Percentiles rank a stretch among this genome's conserved stretches.
Evolutionary conservation across 1,140 invertebrate genomes (phyloP).

Genomic region (Oreohelix idahoensis): DNA sequence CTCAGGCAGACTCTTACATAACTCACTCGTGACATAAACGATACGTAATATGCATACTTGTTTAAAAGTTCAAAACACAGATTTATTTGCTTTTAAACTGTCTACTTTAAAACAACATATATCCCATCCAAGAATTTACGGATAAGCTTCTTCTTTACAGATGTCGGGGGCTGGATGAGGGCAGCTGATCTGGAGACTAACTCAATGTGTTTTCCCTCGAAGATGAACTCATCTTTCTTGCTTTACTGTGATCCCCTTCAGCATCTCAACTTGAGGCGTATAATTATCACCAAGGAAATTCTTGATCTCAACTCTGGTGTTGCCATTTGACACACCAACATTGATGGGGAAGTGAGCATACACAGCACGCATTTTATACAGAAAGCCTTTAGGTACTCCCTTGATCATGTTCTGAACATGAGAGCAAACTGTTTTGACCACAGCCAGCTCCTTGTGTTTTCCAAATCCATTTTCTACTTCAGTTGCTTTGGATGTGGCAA

Average conservation of each 20-base stretch:
- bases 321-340: conserved; percentile 90
- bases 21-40: too few relatives aligned
- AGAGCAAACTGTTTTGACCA: conserved; percentile 97
- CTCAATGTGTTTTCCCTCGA: conserved; percentile 98
- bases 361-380: conserved; percentile 99
- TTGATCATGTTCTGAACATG: conserved; percentile 99
- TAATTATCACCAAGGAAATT: conserved; percentile 99
- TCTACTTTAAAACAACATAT: background rate
- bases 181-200: conserved; percentile 92
- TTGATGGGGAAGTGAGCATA: conserved; percentile 99
- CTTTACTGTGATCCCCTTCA: conserved; percentile 93
- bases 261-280: conserved; percentile 95
- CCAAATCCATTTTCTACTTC: conserved; percentile 99
- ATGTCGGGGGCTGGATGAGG: background rate
- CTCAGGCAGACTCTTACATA: too few relatives aligned
- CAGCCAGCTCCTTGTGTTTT: conserved; percentile 96
- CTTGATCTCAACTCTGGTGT: conserved; percentile 80
- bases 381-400: conserved; percentile 89
- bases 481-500: conserved; percentile 72
- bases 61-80: background rate
- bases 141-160: background rate
- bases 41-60: too few relatives aligned
- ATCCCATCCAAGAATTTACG: background rate
- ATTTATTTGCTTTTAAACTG: too few relatives aligned
- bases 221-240: conserved; percentile 96